Conservation (phyloP, 2,888 invertebrate genomes). For the Drosophila aldrichi region DNA sequence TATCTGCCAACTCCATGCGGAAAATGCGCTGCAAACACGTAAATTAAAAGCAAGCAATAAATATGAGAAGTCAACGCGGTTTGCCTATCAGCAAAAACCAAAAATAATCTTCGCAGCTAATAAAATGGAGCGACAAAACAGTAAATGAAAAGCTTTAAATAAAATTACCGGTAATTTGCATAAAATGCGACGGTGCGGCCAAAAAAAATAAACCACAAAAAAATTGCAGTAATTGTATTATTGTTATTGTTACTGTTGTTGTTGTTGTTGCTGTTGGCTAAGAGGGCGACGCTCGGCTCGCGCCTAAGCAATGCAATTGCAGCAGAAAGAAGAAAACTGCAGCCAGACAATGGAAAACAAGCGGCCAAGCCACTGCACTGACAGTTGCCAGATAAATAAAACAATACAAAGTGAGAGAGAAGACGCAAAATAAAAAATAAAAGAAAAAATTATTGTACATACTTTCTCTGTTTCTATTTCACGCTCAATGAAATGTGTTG, state of each 20-base stretch:
- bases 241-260: constrained; percentile 17
- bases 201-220: constrained; percentile 58
- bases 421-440: constrained; percentile 23
- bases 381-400: constrained; percentile 14
- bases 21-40: constrained; percentile 65
- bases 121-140: constrained; percentile 71
- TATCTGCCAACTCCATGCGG: constrained; percentile 46
- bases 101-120: constrained; percentile 49
- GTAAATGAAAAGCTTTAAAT: constrained; percentile 73
- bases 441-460: constrained; percentile 68
- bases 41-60: constrained; percentile 55
- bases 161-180: constrained; percentile 72
- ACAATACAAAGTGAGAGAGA: constrained; percentile 21
- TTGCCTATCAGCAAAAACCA: constrained; percentile 54
- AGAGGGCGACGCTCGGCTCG: constrained; percentile 54
- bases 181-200: constrained; percentile 52
- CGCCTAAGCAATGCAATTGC: constrained; percentile 44
- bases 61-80: constrained; percentile 65
- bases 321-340: constrained; percentile 69
- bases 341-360: constrained; percentile 67
- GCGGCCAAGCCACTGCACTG: constrained; percentile 36
- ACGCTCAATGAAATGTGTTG: constrained; percentile 84
- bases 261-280: constrained; percentile 26
- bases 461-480: constrained; percentile 84
- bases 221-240: constrained; percentile 32